Conservation (phyloP, 2,888 invertebrate genomes). For the Anorthoa munda region DNA sequence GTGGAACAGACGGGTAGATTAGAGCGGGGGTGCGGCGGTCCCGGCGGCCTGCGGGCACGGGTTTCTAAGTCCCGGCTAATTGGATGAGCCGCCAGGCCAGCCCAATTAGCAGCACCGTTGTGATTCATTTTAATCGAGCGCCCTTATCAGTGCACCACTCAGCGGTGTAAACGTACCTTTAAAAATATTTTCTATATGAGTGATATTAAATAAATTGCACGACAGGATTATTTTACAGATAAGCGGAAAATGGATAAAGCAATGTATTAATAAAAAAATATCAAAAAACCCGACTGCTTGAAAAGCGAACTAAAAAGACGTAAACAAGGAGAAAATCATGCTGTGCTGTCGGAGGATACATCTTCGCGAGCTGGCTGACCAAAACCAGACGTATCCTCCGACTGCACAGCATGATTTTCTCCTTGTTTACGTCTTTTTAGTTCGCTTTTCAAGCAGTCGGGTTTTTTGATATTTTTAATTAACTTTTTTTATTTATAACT, state of each 20-base stretch:
- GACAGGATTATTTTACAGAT: constrained; percentile 25
- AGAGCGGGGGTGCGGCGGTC: constrained; percentile 75
- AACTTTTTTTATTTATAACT: too few species aligned
- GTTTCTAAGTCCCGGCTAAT: constrained; percentile 90
- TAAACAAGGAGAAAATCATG: too few species aligned
- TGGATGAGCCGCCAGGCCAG: constrained; percentile 86
- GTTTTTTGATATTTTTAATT: too few species aligned
- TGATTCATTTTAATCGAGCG: constrained; percentile 90
- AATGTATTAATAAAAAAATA: constrained; percentile 5
- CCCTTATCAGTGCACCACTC: constrained; percentile 83
- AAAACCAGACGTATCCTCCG: too few species aligned
- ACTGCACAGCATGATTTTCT: too few species aligned
- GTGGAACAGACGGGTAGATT: constrained; percentile 78
- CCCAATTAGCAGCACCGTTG: constrained; percentile 88
- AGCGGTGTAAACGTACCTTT: constrained; percentile 55
- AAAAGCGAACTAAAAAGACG: too few species aligned
- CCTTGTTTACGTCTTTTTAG: too few species aligned
- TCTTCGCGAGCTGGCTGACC: too few species aligned
- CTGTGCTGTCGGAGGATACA: too few species aligned
- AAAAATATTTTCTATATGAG: constrained; percentile 41
- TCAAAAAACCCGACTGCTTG: too few species aligned
- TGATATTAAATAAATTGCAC: constrained; percentile 29
- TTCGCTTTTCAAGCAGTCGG: too few species aligned
- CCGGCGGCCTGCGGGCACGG: constrained; percentile 81
- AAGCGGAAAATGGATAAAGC: constrained; percentile 1